Evolutionary conservation across 2,888 invertebrate genomes (phyloP), one percentile per base, ranked within the genome.

Genomic region (Conus canariensis): DNA sequence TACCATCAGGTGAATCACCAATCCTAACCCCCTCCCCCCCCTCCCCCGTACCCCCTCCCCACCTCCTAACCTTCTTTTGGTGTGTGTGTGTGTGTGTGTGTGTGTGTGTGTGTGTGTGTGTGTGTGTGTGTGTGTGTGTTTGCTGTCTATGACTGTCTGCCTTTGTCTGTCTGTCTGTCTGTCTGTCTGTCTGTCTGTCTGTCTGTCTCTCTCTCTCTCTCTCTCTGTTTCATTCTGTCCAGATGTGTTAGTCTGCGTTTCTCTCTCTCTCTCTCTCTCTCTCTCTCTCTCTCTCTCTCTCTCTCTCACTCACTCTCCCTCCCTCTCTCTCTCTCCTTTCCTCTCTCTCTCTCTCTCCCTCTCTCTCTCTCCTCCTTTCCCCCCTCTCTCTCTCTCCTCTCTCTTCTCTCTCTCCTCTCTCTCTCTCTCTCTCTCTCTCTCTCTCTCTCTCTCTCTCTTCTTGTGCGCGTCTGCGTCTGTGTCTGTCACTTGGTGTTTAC

Each of bases 1-100:
- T 99, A 99, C 97, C 99, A 99, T 97, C 97, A 96, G 96, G 96
- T 96, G 25, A 60, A 60, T 30, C 30, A 30, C 30, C 30, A 30
- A 30, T 30, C 45, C 45, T 4, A 45, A 0, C 30, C 30, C 30
- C 30, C 30, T 2, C 2, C 45, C 45, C 45, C 45, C 45, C 45
- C 45, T 4, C 2, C 45, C 45, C 45, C 45, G 0, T 3, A 0
- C 64, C 19, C 14, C 64, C 19, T 5, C 19, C 64, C 45, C 45
- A 45, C 64, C 19, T 12, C 64, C 19, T 64, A 16, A 12, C 19
- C 64, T 64, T 64, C 64, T 64, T 19, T 45, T 3, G 45, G 45
- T 2, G 45, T 45, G 45, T 45, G 3, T 45, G 3, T 45, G 45
- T 45, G 45, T 30, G 30, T 30, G 30, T 30, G 30, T 30, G 30